phyloP scores from a whole-genome alignment of 2,797 vertebrate genomes.

The Limnodromus scolopaceus region DNA sequence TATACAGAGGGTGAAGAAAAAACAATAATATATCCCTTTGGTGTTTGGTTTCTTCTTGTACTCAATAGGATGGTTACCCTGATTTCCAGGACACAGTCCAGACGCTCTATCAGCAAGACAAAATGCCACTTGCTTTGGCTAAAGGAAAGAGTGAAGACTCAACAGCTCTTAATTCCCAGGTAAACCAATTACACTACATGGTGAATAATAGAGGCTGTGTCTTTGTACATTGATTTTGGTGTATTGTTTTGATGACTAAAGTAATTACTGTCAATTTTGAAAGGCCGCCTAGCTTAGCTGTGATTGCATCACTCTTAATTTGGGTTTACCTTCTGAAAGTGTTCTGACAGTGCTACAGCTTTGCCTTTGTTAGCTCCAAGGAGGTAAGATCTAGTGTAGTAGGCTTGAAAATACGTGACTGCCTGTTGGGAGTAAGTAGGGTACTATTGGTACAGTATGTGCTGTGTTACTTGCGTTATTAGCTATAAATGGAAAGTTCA shows the following conservation, averaged over 20 bases:
- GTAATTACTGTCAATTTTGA: neutral
- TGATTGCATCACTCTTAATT: neutral
- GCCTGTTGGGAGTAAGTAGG: slow-evolving; percentile 28
- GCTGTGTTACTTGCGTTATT: neutral
- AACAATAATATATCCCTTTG: neutral
- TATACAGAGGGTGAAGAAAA: neutral
- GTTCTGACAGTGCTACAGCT: neutral
- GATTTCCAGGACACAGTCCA: slow-evolving; percentile 95
- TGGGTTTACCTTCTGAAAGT: neutral
- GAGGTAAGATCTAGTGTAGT: neutral
- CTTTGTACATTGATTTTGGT: neutral
- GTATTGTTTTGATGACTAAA: slow-evolving; percentile 1
- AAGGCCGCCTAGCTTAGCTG: neutral
- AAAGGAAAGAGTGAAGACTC: slow-evolving; percentile 93
- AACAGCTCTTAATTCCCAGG: slow-evolving; percentile 88
- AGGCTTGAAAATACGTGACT: neutral
- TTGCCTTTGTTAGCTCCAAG: neutral
- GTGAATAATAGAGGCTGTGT: neutral
- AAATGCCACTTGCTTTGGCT: slow-evolving; percentile 88
- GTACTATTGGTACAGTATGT: slow-evolving; percentile 26
- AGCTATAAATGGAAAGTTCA: slow-evolving; percentile 53
- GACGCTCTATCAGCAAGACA: slow-evolving; percentile 91
- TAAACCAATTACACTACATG: slow-evolving; percentile 53
- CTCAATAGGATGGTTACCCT: slow-evolving; percentile 90
- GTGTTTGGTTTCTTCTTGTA: slow-evolving; percentile 42